phyloP scores from a whole-genome alignment of 2,113 vertebrate genomes.

The Gymnocephalus cernua region DNA sequence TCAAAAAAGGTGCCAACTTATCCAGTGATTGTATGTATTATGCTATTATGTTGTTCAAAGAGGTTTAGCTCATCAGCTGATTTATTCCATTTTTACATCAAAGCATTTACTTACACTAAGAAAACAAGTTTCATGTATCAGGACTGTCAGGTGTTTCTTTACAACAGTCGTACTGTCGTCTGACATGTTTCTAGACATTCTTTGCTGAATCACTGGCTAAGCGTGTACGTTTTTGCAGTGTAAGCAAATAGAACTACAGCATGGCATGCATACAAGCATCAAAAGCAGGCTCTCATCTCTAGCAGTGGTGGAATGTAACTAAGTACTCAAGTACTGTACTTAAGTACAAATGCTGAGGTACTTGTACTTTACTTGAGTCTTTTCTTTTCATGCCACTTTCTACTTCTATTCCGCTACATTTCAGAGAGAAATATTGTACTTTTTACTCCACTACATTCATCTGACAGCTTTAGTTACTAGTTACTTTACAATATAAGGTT shows the following conservation, averaged over 20 bases:
- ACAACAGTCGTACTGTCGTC: background rate
- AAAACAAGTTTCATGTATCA: background rate
- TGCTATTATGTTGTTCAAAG: background rate
- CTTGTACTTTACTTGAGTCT: too few relatives aligned
- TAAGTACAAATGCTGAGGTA: too few relatives aligned
- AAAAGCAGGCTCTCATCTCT: background rate
- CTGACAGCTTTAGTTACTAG: too few relatives aligned
- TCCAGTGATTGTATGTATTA: slow-evolving; percentile 55
- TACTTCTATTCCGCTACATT: too few relatives aligned
- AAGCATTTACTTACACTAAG: background rate
- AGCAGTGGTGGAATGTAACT: too few relatives aligned
- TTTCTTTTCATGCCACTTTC: too few relatives aligned
- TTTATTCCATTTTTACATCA: background rate
- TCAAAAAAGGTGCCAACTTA: slow-evolving; percentile 36
- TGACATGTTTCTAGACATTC: background rate
- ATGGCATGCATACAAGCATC: slow-evolving; percentile 20
- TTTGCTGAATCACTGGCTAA: slow-evolving; percentile 62
- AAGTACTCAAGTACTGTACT: too few relatives aligned
- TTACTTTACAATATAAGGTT: too few relatives aligned
- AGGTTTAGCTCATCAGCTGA: background rate
- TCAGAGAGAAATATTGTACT: too few relatives aligned
- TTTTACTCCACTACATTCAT: too few relatives aligned
- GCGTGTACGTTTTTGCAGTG: slow-evolving; percentile 36
- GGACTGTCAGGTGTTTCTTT: background rate
- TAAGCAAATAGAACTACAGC: slow-evolving; percentile 29